Evolutionary conservation across 2,113 vertebrate species (phyloP).

Genomic region (Pan troglodytes): DNA sequence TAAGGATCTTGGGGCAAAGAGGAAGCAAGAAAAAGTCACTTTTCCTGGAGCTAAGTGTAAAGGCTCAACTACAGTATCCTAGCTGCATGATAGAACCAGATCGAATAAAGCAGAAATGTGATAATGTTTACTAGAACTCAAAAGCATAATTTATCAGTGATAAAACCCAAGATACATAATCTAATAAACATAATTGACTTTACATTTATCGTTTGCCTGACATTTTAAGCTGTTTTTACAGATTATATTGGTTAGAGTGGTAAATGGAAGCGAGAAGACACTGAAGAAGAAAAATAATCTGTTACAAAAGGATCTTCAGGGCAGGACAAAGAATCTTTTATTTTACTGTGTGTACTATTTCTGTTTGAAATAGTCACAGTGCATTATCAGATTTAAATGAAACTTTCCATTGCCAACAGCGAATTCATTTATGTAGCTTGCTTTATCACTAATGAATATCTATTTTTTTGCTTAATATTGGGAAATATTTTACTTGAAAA

Average conservation of each 20-base stretch:
- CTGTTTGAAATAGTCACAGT: neutral
- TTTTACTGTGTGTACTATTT: neutral
- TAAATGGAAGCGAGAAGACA: neutral
- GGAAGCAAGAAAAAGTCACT: neutral
- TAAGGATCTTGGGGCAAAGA: neutral
- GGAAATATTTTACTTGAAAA: neutral
- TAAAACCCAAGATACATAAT: neutral
- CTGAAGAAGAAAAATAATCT: neutral
- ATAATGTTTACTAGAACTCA: neutral
- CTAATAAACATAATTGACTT: neutral
- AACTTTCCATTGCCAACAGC: neutral
- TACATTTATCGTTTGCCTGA: neutral
- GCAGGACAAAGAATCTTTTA: neutral
- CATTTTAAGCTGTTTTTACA: neutral
- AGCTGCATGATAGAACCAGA: neutral
- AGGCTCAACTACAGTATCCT: neutral
- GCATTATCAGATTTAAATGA: neutral
- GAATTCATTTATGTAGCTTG: neutral
- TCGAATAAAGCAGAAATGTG: neutral
- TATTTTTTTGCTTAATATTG: neutral
- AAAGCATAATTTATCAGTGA: neutral
- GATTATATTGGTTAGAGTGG: neutral
- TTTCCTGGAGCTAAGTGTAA: neutral
- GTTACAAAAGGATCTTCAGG: neutral
- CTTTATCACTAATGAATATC: neutral